Evolutionary conservation across 2,113 vertebrate genomes (phyloP).

Genomic region (Callocephalon fimbriatum): DNA sequence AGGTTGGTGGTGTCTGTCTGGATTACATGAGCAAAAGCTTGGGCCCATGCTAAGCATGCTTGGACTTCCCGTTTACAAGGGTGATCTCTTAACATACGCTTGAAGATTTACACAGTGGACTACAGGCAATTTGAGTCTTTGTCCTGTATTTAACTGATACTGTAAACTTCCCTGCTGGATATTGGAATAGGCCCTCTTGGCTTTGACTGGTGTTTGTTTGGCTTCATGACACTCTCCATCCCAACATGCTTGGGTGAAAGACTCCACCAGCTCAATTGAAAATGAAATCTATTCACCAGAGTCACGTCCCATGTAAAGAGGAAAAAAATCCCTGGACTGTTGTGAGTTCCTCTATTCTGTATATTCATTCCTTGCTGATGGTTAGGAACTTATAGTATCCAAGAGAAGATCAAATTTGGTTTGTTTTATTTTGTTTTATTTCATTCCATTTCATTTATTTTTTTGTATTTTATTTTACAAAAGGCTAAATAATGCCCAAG

Average conservation of each 20-base stretch:
- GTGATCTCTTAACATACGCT: fast-evolving
- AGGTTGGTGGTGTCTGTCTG: fast-evolving
- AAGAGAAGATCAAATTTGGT: not conserved
- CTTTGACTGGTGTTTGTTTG: not conserved
- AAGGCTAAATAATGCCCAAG: not conserved
- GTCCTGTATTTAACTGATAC: not conserved
- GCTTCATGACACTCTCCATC: not conserved
- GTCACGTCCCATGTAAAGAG: not conserved
- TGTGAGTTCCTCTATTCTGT: not conserved
- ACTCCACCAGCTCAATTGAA: not conserved
- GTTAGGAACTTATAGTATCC: not conserved
- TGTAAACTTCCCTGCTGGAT: not conserved
- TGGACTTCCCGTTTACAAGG: not conserved
- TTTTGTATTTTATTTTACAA: not conserved
- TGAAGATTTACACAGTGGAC: not conserved
- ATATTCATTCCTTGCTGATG: not conserved
- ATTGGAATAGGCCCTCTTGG: not conserved
- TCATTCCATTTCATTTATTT: not conserved
- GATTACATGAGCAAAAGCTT: not conserved
- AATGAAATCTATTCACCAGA: not conserved
- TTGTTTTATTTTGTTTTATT: not conserved
- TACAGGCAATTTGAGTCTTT: not conserved
- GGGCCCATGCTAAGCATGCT: fast-evolving
- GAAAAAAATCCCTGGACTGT: not conserved
- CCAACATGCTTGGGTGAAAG: not conserved